Evolutionary conservation across 2,113 vertebrate genomes (phyloP).

Genomic region (Galemys pyrenaicus): DNA sequence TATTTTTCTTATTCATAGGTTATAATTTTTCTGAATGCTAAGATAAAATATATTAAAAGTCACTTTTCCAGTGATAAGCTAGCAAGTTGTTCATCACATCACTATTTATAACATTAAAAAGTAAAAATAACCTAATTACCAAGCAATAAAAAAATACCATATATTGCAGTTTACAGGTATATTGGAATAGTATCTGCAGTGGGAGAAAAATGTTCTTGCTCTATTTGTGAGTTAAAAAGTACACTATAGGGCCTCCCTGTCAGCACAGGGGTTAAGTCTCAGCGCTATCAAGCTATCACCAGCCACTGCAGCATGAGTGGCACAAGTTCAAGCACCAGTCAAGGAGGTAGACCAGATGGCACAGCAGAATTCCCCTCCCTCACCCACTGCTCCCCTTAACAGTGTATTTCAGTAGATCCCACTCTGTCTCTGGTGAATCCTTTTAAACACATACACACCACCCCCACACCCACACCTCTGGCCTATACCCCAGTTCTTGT

Average conservation of each 20-base stretch:
- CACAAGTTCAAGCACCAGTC: too few species aligned
- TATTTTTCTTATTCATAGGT: not conserved
- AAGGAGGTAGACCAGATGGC: too few species aligned
- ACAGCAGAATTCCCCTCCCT: too few species aligned
- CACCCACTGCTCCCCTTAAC: too few species aligned
- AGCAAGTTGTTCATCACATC: not conserved
- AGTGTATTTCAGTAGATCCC: too few species aligned
- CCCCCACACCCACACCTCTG: too few species aligned
- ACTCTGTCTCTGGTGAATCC: too few species aligned
- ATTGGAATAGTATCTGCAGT: not conserved
- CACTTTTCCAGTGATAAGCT: slow-evolving; percentile 1
- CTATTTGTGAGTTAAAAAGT: not conserved
- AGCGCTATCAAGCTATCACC: too few species aligned
- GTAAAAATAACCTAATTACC: not conserved
- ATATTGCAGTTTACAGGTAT: not conserved
- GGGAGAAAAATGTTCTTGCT: not conserved
- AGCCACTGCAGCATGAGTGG: too few species aligned
- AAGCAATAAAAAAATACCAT: not conserved
- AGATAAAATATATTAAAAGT: slow-evolving; percentile 34
- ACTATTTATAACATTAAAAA: not conserved
- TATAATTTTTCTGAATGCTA: slow-evolving; percentile 8
- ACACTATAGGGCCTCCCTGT: not conserved
- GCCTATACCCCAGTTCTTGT: too few species aligned
- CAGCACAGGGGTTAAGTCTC: too few species aligned
- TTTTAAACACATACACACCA: too few species aligned